Base-by-base conservation (phyloP, 2,888 invertebrate species). In the Allophyes oxyacanthae region DNA sequence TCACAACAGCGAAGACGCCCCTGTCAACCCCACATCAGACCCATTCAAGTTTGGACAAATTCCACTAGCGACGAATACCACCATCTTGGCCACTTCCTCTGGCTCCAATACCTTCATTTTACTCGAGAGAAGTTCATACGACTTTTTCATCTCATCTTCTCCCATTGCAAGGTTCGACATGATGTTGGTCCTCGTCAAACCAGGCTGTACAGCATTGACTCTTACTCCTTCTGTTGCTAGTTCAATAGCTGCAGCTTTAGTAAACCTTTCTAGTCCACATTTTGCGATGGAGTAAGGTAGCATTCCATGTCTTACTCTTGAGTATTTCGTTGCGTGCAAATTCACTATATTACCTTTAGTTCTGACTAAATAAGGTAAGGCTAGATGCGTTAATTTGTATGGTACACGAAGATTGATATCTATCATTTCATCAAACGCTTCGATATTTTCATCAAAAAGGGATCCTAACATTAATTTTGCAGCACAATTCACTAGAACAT, bases 331-430 rank as follows among this genome's bases (percentile, higher is more conserved):
- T 79, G 97, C 97, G 6, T 98, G 98, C 0, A 99, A 96, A 85
- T 98, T 99, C 0, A 99, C 98, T 65, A 98, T 95, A 64, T 95
- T 97, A 0, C 98, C 98, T 87, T 97, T 96, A 0, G 95, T 95
- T 83, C 96, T 94, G 0, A 96, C 92, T 28, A 99, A 89, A 86
- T 98, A 95, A 0, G 98, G 98, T 0, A 97, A 95, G 20, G 97
- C 97, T 46, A 98, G 82, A 93, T 96, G 96, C 0, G 97, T 98
- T 65, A 98, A 82, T 51, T 96, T 95, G 81, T 96, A 97, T 0
- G 97, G 89, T 0, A 96, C 95, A 70, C 97, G 95, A 0, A 98
- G 96, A 84, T 99, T 99, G 2, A 96, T 95, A 72, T 97, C 96
- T 92, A 99, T 97, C 53, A 97, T 88, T 53, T 96, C 94, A 82